These are phyloP conservation scores for Batillaria attramentaria DNA, from an alignment of 1,140 invertebrate species.

Conservation along the genomic window DNA sequence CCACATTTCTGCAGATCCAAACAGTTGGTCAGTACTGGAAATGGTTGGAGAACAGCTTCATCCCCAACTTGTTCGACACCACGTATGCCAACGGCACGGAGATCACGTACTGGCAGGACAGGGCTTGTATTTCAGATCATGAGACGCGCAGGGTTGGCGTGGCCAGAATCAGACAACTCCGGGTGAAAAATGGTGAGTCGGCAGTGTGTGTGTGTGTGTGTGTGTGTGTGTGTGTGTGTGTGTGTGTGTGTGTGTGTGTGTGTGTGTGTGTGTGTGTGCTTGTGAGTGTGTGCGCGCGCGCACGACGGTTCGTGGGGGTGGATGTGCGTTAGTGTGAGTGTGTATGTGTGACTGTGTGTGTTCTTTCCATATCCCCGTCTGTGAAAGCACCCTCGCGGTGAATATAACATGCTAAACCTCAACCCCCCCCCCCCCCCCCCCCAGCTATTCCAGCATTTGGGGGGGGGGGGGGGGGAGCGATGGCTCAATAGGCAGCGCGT, in stretches of 20 bases:
- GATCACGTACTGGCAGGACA: slow-evolving; percentile 66
- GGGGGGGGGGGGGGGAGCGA: no score
- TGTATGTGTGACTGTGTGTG: slow-evolving; percentile 7
- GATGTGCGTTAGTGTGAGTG: no score
- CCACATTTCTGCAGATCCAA: slow-evolving; percentile 45
- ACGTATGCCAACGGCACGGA: slow-evolving; percentile 64
- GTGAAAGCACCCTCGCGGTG: no score
- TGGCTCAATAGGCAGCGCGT: no score
- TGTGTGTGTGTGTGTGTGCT: neutral
- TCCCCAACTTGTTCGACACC: slow-evolving; percentile 65
- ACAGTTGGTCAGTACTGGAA: slow-evolving; percentile 61
- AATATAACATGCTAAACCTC: no score
- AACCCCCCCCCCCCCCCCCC: no score
- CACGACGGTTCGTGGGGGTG: neutral
- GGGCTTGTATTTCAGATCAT: slow-evolving; percentile 60
- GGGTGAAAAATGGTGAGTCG: slow-evolving; percentile 67
- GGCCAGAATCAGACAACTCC: slow-evolving; percentile 65
- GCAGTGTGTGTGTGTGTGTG: neutral
- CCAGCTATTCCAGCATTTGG: no score
- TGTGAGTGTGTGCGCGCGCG: neutral
- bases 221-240: neutral
- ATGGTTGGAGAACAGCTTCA: slow-evolving; percentile 62
- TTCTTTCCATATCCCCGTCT: no score
- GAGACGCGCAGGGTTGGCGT: slow-evolving; percentile 66
- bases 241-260: slow-evolving; percentile 3